Conservation (phyloP, 1,140 invertebrate genomes). For the Drosophila eugracilis region DNA sequence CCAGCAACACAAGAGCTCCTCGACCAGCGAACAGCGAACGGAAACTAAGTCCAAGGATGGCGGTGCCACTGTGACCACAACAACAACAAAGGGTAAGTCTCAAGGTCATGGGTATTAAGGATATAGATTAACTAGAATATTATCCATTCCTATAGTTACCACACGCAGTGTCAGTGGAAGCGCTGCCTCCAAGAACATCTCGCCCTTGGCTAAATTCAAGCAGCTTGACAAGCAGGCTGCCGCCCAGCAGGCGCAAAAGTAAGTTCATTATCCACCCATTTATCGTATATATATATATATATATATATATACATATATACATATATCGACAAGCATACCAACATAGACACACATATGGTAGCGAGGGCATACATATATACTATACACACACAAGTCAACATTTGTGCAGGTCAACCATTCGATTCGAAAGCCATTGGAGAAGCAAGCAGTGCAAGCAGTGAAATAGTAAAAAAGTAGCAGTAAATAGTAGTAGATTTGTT, state of each 20-base stretch:
- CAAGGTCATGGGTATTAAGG: background rate
- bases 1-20: constrained; percentile 79
- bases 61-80: constrained; percentile 82
- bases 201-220: constrained; percentile 95
- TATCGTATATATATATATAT: constrained; percentile 10
- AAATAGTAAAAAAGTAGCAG: no score
- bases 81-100: constrained; percentile 79
- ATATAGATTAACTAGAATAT: constrained; percentile 1
- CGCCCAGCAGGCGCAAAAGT: constrained; percentile 91
- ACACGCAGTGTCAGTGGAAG: constrained; percentile 87
- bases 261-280: constrained; percentile 70
- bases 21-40: constrained; percentile 78
- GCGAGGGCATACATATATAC: constrained; percentile 6
- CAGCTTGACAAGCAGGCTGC: constrained; percentile 93
- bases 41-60: constrained; percentile 82
- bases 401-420: constrained; percentile 7
- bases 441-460: constrained; percentile 7
- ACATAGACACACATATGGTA: constrained; percentile 11
- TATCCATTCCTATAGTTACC: constrained; percentile 87
- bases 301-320: constrained; percentile 8
- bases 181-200: constrained; percentile 89
- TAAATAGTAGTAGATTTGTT: no score
- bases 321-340: no score
- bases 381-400: constrained; percentile 8
- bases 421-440: constrained; percentile 8